These are phyloP conservation scores for Endotricha flammealis DNA, from an alignment of 2,888 invertebrate genomes.

Conservation along the genomic window DNA sequence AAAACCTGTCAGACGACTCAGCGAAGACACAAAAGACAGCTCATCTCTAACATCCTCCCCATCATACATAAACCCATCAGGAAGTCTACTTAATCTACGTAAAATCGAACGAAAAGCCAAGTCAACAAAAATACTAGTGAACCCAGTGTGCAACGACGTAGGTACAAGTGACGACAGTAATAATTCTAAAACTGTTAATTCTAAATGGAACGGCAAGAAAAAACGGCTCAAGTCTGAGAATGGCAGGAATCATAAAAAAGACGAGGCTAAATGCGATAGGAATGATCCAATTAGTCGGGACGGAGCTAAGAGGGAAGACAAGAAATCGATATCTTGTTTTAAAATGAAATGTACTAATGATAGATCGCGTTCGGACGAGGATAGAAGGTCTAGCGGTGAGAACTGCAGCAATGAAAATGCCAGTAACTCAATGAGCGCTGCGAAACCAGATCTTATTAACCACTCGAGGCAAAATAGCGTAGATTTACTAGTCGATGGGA, in stretches of 20 bases:
- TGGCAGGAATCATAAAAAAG: constrained; percentile 37
- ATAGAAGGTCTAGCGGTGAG: constrained; percentile 55
- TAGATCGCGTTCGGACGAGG: constrained; percentile 59
- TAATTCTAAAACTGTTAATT: constrained; percentile 49
- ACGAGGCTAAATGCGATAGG: constrained; percentile 44
- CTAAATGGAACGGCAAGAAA: constrained; percentile 70
- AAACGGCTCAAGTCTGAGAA: constrained; percentile 59
- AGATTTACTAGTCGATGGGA: constrained; percentile 53
- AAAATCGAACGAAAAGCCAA: constrained; percentile 69
- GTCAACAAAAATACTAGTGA: constrained; percentile 71
- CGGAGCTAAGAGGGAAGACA: constrained; percentile 52
- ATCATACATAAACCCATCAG: constrained; percentile 48
- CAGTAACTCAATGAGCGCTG: constrained; percentile 54
- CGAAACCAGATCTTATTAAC: constrained; percentile 62
- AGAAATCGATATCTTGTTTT: constrained; percentile 69
- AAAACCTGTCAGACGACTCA: constrained; percentile 43
- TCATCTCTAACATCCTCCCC: constrained; percentile 55
- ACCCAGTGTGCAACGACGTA: constrained; percentile 66
- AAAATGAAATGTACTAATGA: constrained; percentile 67
- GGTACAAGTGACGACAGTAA: constrained; percentile 65
- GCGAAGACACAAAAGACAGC: constrained; percentile 50
- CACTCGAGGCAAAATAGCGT: constrained; percentile 55
- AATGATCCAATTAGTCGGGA: constrained; percentile 55
- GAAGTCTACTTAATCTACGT: constrained; percentile 59
- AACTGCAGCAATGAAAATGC: constrained; percentile 67